These are phyloP conservation scores for Drosophila mayaguana DNA, from an alignment of 2,888 invertebrate genomes.

Conservation along the genomic window DNA sequence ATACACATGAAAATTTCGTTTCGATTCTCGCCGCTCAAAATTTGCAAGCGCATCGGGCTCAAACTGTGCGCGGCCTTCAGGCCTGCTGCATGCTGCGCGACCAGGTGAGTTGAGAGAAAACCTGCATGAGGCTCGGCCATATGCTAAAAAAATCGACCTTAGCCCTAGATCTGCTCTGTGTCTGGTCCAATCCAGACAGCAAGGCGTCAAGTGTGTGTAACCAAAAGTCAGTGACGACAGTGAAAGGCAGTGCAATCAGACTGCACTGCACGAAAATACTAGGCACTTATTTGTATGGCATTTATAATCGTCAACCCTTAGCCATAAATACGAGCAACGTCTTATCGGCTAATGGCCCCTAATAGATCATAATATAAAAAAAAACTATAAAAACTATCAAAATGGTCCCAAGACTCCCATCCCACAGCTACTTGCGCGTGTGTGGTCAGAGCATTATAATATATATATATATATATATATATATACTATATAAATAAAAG, in stretches of 20 bases:
- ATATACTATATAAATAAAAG: constrained; percentile 3
- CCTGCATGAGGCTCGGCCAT: constrained; percentile 10
- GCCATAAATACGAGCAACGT: constrained; percentile 14
- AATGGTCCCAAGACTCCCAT: constrained; percentile 14
- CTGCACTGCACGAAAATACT: constrained; percentile 4
- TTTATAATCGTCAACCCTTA: constrained; percentile 5
- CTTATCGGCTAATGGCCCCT: constrained; percentile 69
- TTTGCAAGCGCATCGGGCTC: constrained; percentile 37
- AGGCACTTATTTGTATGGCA: not conserved
- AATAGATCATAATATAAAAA: constrained; percentile 69
- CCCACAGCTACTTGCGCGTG: constrained; percentile 45
- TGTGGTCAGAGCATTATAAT: constrained; percentile 37
- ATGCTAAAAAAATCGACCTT: constrained; percentile 15
- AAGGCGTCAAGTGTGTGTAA: constrained; percentile 45
- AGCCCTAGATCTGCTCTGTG: not conserved
- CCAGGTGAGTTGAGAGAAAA: constrained; percentile 4
- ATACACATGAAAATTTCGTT: constrained; percentile 18
- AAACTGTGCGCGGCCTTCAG: constrained; percentile 58
- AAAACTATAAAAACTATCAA: constrained; percentile 53
- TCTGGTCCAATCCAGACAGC: constrained; percentile 48
- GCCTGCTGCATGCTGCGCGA: constrained; percentile 20
- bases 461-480: not conserved
- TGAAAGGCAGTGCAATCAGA: not conserved
- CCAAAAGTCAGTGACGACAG: not conserved
- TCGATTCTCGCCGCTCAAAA: constrained; percentile 10